Evolutionary conservation across 1,140 invertebrate genomes (phyloP).

Genomic region (Manduca sexta): DNA sequence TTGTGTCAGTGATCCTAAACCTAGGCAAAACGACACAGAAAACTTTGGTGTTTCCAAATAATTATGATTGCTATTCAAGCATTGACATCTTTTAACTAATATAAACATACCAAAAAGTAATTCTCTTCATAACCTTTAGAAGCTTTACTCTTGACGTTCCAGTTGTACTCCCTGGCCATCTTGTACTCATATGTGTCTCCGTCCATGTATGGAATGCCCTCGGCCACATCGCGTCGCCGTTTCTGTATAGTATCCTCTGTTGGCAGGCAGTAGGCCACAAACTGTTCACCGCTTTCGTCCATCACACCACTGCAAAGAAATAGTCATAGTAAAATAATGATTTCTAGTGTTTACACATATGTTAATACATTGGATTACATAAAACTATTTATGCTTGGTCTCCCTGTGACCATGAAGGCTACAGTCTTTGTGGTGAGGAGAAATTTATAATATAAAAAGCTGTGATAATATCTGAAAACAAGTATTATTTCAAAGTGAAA

Average conservation of each 20-base stretch:
- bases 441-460: no score
- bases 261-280: conserved; percentile 98
- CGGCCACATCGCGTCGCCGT: conserved; percentile 85
- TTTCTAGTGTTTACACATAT: background rate
- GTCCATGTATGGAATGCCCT: conserved; percentile 88
- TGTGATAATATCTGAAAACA: no score
- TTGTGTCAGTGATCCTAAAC: no score
- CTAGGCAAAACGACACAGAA: no score
- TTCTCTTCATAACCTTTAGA: conserved; percentile 99
- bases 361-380: background rate
- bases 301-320: conserved; percentile 87
- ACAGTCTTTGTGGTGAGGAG: no score
- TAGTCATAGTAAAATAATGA: conserved; percentile 3
- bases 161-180: conserved; percentile 96
- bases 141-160: conserved; percentile 99
- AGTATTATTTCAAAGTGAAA: no score
- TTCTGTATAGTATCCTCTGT: conserved; percentile 94
- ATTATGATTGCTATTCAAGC: no score
- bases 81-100: no score
- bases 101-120: conserved; percentile 90
- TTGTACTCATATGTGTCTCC: conserved; percentile 96
- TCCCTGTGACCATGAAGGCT: no score
- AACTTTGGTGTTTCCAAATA: no score
- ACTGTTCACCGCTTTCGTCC: conserved; percentile 98
- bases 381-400: no score